phyloP scores from a whole-genome alignment of 2,797 vertebrate genomes.

The Geotrypetes seraphini region DNA sequence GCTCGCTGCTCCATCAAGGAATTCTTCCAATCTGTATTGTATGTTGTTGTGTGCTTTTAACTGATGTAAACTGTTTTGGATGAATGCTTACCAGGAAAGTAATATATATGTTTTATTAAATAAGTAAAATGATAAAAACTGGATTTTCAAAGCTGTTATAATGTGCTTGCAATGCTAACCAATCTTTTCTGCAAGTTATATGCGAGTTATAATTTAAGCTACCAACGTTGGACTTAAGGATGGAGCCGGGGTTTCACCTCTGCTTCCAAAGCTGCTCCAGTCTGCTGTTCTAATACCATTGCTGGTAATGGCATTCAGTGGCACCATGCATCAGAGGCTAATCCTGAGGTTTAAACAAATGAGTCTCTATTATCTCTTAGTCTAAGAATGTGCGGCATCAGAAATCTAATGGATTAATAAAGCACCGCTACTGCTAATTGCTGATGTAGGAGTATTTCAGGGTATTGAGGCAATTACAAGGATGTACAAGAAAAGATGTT shows the following conservation, averaged over 20 bases:
- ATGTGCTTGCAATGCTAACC: too few species aligned
- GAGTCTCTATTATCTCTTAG: constrained; percentile 56
- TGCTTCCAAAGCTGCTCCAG: constrained; percentile 5
- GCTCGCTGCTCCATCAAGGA: too few species aligned
- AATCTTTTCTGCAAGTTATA: too few species aligned
- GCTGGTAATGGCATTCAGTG: constrained; percentile 17
- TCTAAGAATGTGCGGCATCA: constrained; percentile 42
- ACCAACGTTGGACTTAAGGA: too few species aligned
- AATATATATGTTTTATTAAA: too few species aligned
- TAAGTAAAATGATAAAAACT: too few species aligned
- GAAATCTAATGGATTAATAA: constrained; percentile 67
- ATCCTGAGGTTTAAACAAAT: constrained; percentile 48
- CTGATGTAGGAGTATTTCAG: constrained; percentile 59
- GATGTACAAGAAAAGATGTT: constrained; percentile 36
- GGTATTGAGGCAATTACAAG: constrained; percentile 40
- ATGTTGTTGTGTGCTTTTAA: too few species aligned
- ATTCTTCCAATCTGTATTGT: too few species aligned
- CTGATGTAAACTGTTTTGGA: too few species aligned
- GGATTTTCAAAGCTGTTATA: too few species aligned
- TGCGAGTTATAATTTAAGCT: too few species aligned
- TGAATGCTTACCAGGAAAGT: too few species aligned
- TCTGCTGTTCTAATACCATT: constrained; percentile 15
- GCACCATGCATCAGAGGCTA: constrained; percentile 26
- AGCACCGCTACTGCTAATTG: constrained; percentile 72
- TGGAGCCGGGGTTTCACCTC: not conserved